A percentile compares a stretch with the other conserved stretches of the same genome.
Evolutionary conservation across 2,888 invertebrate species (phyloP).

Genomic region (Rotaria magnacalcarata): DNA sequence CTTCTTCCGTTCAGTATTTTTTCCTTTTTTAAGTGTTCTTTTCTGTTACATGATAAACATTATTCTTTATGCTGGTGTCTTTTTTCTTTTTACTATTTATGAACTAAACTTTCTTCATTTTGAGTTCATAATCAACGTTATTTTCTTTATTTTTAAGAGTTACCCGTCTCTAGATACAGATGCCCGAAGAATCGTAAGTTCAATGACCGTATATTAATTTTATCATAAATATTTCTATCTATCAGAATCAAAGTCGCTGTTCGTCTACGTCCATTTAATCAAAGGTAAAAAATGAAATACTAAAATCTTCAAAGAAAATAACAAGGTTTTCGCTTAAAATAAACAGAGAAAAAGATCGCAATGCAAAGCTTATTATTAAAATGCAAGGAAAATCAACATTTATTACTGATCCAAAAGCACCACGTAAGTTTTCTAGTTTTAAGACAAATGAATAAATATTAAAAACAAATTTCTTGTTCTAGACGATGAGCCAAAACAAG

Average conservation of each 20-base stretch:
- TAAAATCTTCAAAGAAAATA: background rate
- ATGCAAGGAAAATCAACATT: slow-evolving; percentile 55
- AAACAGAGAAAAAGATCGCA: slow-evolving; percentile 56
- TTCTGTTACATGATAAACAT: background rate
- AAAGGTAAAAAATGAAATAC: slow-evolving; percentile 50
- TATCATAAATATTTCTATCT: background rate
- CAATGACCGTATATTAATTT: background rate
- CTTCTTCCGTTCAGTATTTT: background rate
- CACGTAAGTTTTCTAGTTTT: background rate
- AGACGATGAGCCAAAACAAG: slow-evolving; percentile 49
- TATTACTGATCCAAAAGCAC: slow-evolving; percentile 49
- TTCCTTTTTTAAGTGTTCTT: background rate
- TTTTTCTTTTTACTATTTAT: background rate
- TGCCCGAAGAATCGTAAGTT: slow-evolving; percentile 46
- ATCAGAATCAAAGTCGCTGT: slow-evolving; percentile 57
- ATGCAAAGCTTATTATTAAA: slow-evolving; percentile 56
- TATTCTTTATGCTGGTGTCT: background rate
- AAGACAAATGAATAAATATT: background rate
- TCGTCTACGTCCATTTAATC: slow-evolving; percentile 57
- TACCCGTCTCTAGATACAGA: background rate
- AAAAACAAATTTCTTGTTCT: slow-evolving; percentile 38
- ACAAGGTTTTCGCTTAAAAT: background rate
- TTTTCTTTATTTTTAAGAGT: too few relatives aligned
- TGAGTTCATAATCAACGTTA: background rate
- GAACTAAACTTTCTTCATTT: background rate